phyloP scores from a whole-genome alignment of 2,113 vertebrate genomes.

The Pterocles orientalis region DNA sequence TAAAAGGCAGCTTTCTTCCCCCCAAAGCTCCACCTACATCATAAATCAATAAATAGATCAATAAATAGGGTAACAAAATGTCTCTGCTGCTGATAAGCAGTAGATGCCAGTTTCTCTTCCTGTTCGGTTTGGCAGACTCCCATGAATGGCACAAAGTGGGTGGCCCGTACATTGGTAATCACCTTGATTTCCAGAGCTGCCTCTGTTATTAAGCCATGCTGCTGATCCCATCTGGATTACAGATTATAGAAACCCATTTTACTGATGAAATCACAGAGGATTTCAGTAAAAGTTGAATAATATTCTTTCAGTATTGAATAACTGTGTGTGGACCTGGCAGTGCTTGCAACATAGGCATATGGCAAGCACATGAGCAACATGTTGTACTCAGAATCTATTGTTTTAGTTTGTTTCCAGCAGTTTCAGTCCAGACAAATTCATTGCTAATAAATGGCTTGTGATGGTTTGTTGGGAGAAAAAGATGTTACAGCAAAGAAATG shows the following conservation, averaged over 20 bases:
- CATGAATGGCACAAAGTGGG: constrained; percentile 33
- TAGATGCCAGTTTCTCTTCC: constrained; percentile 55
- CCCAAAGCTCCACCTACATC: neutral
- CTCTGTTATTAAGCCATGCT: constrained; percentile 42
- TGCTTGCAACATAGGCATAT: constrained; percentile 64
- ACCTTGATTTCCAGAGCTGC: constrained; percentile 63
- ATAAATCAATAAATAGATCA: constrained; percentile 61
- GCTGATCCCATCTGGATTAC: constrained; percentile 68
- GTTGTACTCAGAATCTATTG: constrained; percentile 57
- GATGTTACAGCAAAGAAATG: neutral
- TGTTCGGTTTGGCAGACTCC: neutral
- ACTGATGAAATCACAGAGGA: constrained; percentile 56
- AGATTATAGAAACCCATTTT: constrained; percentile 67
- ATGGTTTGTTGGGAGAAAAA: constrained; percentile 7
- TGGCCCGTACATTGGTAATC: constrained; percentile 24
- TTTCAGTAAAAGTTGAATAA: constrained; percentile 72
- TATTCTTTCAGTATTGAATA: constrained; percentile 70
- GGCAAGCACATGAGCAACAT: constrained; percentile 68
- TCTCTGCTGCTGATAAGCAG: constrained; percentile 30
- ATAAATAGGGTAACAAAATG: constrained; percentile 54
- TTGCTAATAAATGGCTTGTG: constrained; percentile 31
- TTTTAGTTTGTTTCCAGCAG: constrained; percentile 68
- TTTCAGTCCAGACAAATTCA: constrained; percentile 41
- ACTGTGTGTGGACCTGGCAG: constrained; percentile 61
- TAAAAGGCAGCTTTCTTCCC: constrained; percentile 44